A percentile compares a stretch with the other conserved stretches of the same genome.
Evolutionary conservation across 2,888 invertebrate genomes (phyloP).

Genomic region (Xanthorhoe designata): DNA sequence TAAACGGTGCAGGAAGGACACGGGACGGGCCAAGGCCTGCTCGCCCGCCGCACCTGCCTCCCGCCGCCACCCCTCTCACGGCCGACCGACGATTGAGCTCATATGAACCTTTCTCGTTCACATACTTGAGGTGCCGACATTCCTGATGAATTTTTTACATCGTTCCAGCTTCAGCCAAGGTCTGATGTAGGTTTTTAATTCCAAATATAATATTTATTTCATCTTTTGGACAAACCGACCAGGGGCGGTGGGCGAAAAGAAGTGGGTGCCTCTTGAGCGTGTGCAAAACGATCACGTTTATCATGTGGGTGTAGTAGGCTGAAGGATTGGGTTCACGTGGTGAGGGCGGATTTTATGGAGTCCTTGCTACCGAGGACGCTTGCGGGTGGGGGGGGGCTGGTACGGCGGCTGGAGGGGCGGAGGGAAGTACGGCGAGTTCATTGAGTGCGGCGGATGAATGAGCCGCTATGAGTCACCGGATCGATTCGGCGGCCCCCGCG

Average conservation of each 20-base stretch:
- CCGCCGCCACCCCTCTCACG: conserved; percentile 46
- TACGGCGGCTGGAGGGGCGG: conserved; percentile 48
- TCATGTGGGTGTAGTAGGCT: conserved; percentile 68
- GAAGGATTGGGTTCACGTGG: conserved; percentile 69
- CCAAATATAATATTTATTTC: conserved; percentile 13
- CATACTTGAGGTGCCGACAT: conserved; percentile 21
- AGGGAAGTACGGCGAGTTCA: conserved; percentile 69
- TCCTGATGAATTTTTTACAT: conserved; percentile 27
- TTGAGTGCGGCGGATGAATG: conserved; percentile 84
- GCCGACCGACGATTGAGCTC: conserved; percentile 33
- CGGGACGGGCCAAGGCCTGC: conserved; percentile 70
- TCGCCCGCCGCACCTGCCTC: conserved; percentile 61
- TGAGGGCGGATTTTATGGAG: conserved; percentile 73
- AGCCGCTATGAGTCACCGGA: conserved; percentile 80
- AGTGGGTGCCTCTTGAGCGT: conserved; percentile 51
- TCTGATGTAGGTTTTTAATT: conserved; percentile 17
- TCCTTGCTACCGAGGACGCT: conserved; percentile 75
- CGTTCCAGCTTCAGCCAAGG: conserved; percentile 17
- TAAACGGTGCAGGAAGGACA: conserved; percentile 70
- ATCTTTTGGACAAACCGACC: conserved; percentile 37
- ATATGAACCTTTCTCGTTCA: conserved; percentile 29
- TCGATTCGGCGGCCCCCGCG: conserved; percentile 65
- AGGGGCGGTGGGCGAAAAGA: conserved; percentile 53
- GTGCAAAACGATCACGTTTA: conserved; percentile 59
- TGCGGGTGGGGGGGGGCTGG: conserved; percentile 55